A percentile compares a stretch with the other conserved stretches of the same genome.
Conservation (phyloP, 2,797 vertebrate species). For the Melanotaenia maccullochi region DNA sequence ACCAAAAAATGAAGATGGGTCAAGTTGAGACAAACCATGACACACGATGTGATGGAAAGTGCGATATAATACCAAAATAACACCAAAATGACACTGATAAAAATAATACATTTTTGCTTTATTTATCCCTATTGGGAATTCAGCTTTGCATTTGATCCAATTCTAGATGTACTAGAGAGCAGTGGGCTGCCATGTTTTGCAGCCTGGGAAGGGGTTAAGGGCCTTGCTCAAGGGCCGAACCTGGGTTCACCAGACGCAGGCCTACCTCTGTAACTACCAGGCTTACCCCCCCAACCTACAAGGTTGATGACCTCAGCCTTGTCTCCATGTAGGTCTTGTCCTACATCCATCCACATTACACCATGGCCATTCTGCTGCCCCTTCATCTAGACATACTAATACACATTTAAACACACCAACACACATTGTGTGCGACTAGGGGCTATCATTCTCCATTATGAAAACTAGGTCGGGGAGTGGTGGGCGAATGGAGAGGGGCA, state of each 20-base stretch:
- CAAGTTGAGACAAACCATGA: not conserved
- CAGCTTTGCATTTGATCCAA: no score
- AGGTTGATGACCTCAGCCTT: conserved; percentile 50
- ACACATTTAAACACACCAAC: conserved; percentile 52
- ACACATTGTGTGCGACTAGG: conserved; percentile 70
- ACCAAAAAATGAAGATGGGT: not conserved
- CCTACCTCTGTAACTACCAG: no score
- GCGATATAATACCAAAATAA: not conserved
- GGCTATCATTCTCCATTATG: conserved; percentile 83
- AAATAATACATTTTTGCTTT: no score
- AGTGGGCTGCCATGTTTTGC: no score
- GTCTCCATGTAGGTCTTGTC: conserved; percentile 72
- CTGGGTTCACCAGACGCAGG: no score
- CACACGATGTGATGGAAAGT: not conserved
- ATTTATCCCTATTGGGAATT: no score
- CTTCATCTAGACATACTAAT: conserved; percentile 44
- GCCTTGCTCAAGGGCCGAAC: no score
- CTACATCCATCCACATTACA: conserved; percentile 68
- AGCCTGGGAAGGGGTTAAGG: no score
- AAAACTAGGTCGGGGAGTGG: conserved; percentile 83
- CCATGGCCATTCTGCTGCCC: conserved; percentile 44
- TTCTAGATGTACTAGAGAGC: no score
- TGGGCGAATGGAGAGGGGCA: conserved; percentile 76
- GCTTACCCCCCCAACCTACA: no score
- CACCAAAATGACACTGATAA: conserved; percentile 22